These are phyloP conservation scores for Peromyscus melanophrys DNA, from an alignment of 2,797 vertebrate genomes.

Conservation along the genomic window DNA sequence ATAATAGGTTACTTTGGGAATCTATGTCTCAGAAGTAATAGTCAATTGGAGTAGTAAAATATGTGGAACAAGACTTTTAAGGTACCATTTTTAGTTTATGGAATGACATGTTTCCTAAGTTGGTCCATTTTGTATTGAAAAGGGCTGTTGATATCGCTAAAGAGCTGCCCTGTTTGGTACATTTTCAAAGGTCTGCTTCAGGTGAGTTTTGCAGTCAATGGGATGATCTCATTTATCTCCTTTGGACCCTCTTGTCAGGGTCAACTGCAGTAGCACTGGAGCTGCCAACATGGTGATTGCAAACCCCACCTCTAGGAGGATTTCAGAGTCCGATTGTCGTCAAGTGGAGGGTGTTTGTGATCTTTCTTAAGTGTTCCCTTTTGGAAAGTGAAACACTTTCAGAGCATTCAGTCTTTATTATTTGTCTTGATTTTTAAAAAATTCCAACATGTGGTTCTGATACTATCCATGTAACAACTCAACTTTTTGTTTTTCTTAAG, in stretches of 20 bases:
- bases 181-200: constrained; percentile 92
- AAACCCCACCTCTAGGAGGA: constrained; percentile 75
- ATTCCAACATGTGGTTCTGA: not conserved
- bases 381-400: constrained; percentile 48
- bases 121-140: constrained; percentile 91
- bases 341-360: constrained; percentile 63
- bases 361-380: constrained; percentile 70
- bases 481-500: constrained; percentile 31
- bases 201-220: constrained; percentile 95
- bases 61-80: constrained; percentile 66
- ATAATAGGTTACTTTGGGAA: constrained; percentile 64
- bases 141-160: constrained; percentile 91
- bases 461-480: not conserved
- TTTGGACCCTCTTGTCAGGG: constrained; percentile 87
- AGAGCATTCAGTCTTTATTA: constrained; percentile 47
- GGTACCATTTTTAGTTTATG: constrained; percentile 66
- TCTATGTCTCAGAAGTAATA: constrained; percentile 72
- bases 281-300: constrained; percentile 80
- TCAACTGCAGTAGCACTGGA: constrained; percentile 84
- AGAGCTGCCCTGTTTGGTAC: constrained; percentile 92
- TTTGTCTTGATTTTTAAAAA: constrained; percentile 10
- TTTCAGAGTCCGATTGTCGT: constrained; percentile 77
- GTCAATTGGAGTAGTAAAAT: constrained; percentile 53
- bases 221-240: constrained; percentile 93
- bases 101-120: constrained; percentile 86